These are phyloP conservation scores for Enteromius mattozi DNA, from an alignment of 2,797 vertebrate genomes.

Conservation along the genomic window DNA sequence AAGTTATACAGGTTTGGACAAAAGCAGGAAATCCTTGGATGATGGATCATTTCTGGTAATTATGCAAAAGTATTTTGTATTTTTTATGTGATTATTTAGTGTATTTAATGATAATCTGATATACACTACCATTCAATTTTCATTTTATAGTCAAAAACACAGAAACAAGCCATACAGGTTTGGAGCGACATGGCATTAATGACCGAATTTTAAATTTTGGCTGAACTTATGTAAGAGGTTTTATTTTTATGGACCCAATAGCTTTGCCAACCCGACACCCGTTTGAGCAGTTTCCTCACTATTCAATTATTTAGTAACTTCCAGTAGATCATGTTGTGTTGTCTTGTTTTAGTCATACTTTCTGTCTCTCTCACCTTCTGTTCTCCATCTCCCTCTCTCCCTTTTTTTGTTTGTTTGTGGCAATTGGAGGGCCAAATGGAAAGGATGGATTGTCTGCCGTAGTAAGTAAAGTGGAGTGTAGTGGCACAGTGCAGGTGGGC, in stretches of 20 bases:
- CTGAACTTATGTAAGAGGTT: not conserved
- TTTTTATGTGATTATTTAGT: not conserved
- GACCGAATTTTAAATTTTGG: not conserved
- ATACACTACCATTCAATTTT: not conserved
- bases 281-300: slow-evolving; percentile 23
- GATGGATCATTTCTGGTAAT: not conserved
- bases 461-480: slow-evolving; percentile 45
- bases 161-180: not conserved
- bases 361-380: slow-evolving; percentile 26
- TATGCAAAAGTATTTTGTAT: not conserved
- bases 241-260: not conserved
- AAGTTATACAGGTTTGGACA: not conserved
- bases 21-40: not conserved
- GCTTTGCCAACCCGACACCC: not conserved
- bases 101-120: not conserved
- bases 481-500: slow-evolving; percentile 66
- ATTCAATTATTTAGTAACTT: slow-evolving; percentile 25
- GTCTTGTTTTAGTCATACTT: slow-evolving; percentile 1
- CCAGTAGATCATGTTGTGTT: slow-evolving; percentile 22
- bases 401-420: slow-evolving; percentile 18
- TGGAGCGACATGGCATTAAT: not conserved
- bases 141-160: not conserved
- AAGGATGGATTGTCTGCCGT: slow-evolving; percentile 23
- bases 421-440: slow-evolving; percentile 48
- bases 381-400: not conserved